Evolutionary conservation across 2,888 invertebrate species (phyloP), one percentile per base, ranked within the genome.

Genomic region (Trypoxylon attenuatum): DNA sequence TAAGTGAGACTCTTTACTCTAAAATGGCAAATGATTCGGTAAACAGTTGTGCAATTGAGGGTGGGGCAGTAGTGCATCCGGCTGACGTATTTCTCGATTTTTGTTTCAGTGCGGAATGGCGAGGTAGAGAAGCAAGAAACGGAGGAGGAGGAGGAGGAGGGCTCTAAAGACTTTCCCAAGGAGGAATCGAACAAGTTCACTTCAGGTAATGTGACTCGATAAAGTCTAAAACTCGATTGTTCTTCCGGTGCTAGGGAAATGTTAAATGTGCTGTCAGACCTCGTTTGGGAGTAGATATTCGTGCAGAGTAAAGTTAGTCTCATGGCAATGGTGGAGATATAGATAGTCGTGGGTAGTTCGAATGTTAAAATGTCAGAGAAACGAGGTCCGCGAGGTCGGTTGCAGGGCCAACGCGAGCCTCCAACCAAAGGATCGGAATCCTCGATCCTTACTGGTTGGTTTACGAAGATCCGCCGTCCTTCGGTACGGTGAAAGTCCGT

Each of bases 51-150:
- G 10, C 27, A 6, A 6, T 27, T 10, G 5, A 6, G 5, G 27
- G 5, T 27, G 5, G 27, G 10, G 27, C 5, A 10, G n/a, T n/a
- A n/a, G n/a, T n/a, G n/a, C 15, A 29, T 22, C 22, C 42, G 16
- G n/a, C n/a, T n/a, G 27, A 4, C 2, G 16, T 16, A n/a, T 19
- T 29, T 39, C n/a, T 15, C 62, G 61, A 45, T 53, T 53, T 62
- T 18, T 74, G 65, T 82, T 79, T 23, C 76, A 82, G 82, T 50
- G 42, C 70, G 76, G 64, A 76, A 80, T 72, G 82, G 76, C 60
- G 76, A 78, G 67, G 73, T 71, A 65, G 76, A 81, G n/a, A n/a
- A n/a, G n/a, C n/a, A n/a, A n/a, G n/a, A n/a, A n/a, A n/a, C n/a
- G n/a, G n/a, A n/a, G n/a, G n/a, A n/a, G n/a, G n/a, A n/a, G 64